A percentile compares a stretch with the other conserved stretches of the same genome.
Evolutionary conservation across 2,797 vertebrate species (phyloP).

Genomic region (Emydoidea blandingii): DNA sequence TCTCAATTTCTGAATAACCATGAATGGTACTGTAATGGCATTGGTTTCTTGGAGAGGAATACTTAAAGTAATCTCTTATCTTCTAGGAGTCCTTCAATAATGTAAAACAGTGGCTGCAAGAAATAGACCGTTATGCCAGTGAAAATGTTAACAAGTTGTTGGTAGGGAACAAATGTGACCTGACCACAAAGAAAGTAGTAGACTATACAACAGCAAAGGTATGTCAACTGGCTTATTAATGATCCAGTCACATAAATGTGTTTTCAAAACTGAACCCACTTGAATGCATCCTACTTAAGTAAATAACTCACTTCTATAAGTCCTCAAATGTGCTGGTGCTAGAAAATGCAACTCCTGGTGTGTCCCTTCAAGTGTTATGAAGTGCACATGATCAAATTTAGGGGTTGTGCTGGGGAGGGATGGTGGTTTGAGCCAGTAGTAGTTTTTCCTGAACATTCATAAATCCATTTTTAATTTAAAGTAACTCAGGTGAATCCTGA

Average conservation of each 20-base stretch:
- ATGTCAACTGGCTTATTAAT: constrained; percentile 30
- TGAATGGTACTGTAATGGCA: not conserved
- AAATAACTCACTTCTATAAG: fast-evolving
- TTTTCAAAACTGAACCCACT: fast-evolving
- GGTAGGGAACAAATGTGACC: constrained; percentile 99
- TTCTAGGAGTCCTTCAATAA: constrained; percentile 98
- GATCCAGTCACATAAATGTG: not conserved
- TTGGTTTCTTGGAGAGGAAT: not conserved
- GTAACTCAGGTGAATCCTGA: fast-evolving
- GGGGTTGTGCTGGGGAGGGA: not conserved
- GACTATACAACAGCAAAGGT: constrained; percentile 99
- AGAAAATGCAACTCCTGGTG: fast-evolving
- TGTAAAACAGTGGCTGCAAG: constrained; percentile 99
- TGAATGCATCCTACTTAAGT: not conserved
- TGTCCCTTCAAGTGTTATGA: not conserved
- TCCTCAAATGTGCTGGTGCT: not conserved
- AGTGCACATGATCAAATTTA: fast-evolving
- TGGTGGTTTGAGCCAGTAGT: not conserved
- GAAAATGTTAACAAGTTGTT: constrained; percentile 99
- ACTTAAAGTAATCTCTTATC: not conserved
- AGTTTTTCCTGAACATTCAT: fast-evolving
- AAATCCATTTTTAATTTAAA: not conserved
- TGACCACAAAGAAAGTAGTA: constrained; percentile 99
- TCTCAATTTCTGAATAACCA: not conserved
- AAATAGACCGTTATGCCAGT: constrained; percentile 99